Percentiles rank a stretch among this genome's conserved stretches.
Conservation (phyloP, 2,888 invertebrate species). For the Hydraecia micacea region DNA sequence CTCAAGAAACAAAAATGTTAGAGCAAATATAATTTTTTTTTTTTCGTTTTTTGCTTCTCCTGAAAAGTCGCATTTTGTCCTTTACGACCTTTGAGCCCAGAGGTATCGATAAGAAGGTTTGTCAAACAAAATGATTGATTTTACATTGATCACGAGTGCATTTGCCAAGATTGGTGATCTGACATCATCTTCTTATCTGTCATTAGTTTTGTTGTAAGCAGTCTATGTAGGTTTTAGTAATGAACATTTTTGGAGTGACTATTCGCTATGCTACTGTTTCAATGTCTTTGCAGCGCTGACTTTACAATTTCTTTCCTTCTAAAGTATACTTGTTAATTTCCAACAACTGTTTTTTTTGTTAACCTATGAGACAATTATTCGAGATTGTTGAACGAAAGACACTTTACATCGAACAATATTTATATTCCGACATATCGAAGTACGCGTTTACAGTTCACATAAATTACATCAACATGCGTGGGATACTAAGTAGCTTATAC, state of each 20-base stretch:
- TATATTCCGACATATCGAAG: slow-evolving; percentile 5
- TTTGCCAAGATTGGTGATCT: slow-evolving; percentile 9
- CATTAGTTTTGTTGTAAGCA: neutral
- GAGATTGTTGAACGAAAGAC: neutral
- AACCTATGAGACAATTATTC: neutral
- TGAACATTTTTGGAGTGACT: neutral
- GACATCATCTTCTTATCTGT: slow-evolving; percentile 26
- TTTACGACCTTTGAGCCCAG: no score
- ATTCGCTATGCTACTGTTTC: neutral
- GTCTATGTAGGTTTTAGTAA: neutral
- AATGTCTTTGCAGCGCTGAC: neutral
- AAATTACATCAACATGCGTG: slow-evolving; percentile 23
- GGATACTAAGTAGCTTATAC: slow-evolving; percentile 25
- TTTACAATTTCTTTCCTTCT: neutral
- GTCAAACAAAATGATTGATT: slow-evolving; percentile 34
- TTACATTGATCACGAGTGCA: slow-evolving; percentile 10
- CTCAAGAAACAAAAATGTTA: no score
- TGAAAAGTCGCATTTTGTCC: no score
- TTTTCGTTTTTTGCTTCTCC: no score
- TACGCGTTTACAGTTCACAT: slow-evolving; percentile 8
- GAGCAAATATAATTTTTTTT: no score
- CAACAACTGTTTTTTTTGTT: neutral
- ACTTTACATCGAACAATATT: neutral
- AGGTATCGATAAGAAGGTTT: slow-evolving; percentile 26
- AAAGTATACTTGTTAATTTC: neutral